A percentile compares a stretch with the other conserved stretches of the same genome.
Evolutionary conservation across 2,113 vertebrate species (phyloP).

Genomic region (Gavialis gangeticus): DNA sequence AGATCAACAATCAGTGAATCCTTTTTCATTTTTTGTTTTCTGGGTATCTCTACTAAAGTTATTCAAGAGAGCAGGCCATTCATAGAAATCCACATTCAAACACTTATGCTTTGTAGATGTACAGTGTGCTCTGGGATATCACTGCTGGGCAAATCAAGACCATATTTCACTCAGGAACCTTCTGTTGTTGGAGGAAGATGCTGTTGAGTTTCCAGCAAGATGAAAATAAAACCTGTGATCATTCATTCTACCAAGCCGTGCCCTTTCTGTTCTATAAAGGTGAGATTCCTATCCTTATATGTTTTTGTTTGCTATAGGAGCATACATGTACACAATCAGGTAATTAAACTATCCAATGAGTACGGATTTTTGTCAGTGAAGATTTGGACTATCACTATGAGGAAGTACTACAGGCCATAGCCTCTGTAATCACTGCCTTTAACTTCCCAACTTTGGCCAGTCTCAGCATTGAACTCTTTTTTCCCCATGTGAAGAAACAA

Average conservation of each 20-base stretch:
- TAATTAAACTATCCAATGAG: no score
- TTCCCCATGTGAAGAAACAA: no score
- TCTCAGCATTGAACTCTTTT: no score
- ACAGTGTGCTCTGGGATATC: background rate
- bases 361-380: no score
- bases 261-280: background rate
- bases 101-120: background rate
- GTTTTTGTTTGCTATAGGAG: no score
- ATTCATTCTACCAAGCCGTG: background rate
- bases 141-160: background rate
- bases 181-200: background rate
- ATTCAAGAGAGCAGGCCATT: rapidly evolving
- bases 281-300: background rate
- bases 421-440: no score
- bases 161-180: background rate
- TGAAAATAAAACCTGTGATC: background rate
- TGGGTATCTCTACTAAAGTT: background rate
- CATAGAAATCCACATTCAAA: background rate
- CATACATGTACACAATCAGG: no score
- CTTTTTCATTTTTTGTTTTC: background rate
- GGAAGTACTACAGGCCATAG: no score
- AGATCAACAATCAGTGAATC: background rate
- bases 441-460: no score
- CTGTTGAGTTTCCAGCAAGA: background rate
- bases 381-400: no score